A percentile compares a stretch with the other conserved stretches of the same genome.
Conservation (phyloP, 2,113 vertebrate genomes). For the Megaceryle maxima region DNA sequence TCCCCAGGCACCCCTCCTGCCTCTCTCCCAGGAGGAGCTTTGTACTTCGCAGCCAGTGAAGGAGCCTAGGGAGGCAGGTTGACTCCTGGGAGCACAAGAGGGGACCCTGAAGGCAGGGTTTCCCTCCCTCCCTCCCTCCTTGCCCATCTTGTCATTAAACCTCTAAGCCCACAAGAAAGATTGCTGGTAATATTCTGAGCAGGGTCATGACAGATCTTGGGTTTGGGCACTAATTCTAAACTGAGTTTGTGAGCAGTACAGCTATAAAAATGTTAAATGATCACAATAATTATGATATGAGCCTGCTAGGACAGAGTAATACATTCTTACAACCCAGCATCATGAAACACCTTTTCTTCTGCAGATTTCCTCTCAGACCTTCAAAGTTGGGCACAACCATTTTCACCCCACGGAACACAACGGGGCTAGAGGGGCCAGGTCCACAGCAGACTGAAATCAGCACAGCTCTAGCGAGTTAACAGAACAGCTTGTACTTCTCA, state of each 20-base stretch:
- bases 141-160: too few species aligned
- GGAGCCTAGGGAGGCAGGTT: too few species aligned
- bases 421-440: neutral
- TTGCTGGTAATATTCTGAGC: neutral
- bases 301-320: neutral
- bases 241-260: neutral
- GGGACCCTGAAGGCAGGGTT: neutral
- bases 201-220: neutral
- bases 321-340: neutral
- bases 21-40: too few species aligned
- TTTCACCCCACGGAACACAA: neutral
- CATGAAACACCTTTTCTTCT: neutral
- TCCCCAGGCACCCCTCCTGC: neutral
- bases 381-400: fast-evolving
- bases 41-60: neutral
- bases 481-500: neutral
- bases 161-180: neutral
- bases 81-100: neutral
- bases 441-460: neutral
- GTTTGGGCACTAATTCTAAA: neutral
- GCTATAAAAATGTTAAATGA: neutral
- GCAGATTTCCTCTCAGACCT: neutral
- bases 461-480: neutral
- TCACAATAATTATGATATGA: neutral
- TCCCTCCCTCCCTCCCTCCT: neutral